Conservation (phyloP, 2,797 vertebrate species). For the Tamandua tetradactyla region DNA sequence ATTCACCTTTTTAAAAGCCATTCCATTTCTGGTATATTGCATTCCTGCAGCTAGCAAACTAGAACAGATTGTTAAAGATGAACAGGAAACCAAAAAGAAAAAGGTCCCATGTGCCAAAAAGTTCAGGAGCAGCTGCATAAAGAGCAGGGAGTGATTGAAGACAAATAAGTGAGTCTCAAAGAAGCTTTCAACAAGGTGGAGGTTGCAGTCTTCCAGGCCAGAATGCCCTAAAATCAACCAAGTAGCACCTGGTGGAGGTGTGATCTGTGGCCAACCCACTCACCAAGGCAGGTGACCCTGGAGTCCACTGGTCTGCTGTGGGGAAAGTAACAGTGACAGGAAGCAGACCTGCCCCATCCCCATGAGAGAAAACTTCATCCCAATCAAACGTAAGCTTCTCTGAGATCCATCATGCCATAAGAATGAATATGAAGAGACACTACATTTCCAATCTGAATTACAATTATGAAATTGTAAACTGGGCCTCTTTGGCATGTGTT, state of each 20-base stretch:
- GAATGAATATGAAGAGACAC: slow-evolving; percentile 99
- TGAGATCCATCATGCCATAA: slow-evolving; percentile 98
- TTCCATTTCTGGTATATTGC: too few species aligned
- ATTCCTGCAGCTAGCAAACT: too few species aligned
- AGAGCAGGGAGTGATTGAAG: slow-evolving; percentile 97
- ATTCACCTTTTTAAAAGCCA: too few species aligned
- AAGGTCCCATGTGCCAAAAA: slow-evolving; percentile 99
- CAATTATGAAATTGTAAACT: slow-evolving; percentile 98
- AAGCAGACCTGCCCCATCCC: slow-evolving; percentile 99
- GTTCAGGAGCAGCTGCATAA: slow-evolving; percentile 98
- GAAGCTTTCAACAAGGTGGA: slow-evolving; percentile 98
- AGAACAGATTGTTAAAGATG: slow-evolving; percentile 99
- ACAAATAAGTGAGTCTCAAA: slow-evolving; percentile 97
- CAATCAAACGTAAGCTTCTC: slow-evolving; percentile 99
- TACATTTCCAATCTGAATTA: slow-evolving; percentile 98
- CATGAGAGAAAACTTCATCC: slow-evolving; percentile 99
- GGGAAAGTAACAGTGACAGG: slow-evolving; percentile 99
- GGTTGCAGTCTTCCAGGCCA: slow-evolving; percentile 98
- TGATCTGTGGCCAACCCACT: slow-evolving; percentile 99
- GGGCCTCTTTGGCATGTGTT: slow-evolving; percentile 97
- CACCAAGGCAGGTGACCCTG: slow-evolving; percentile 96
- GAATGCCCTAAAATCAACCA: slow-evolving; percentile 99
- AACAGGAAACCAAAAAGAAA: slow-evolving; percentile 99
- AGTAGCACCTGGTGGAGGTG: slow-evolving; percentile 99
- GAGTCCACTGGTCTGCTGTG: slow-evolving; percentile 98